A percentile compares a stretch with the other conserved stretches of the same genome.
Evolutionary conservation across 2,113 vertebrate genomes (phyloP).

Genomic region (Hepsetus odoe): DNA sequence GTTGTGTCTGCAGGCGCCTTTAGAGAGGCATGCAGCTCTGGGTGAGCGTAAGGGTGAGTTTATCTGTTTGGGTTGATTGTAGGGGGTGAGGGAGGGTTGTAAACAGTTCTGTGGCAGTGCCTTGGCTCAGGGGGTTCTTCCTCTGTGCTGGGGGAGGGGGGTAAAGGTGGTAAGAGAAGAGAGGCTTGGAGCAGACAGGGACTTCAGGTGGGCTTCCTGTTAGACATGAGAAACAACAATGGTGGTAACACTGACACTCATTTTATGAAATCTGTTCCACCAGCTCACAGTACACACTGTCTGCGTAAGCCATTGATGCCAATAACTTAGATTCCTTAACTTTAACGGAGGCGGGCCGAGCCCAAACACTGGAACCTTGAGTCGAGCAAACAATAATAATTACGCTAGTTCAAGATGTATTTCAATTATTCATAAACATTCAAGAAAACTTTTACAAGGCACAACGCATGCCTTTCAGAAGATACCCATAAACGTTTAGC

Average conservation of each 20-base stretch:
- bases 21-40: slow-evolving; percentile 53
- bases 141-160: slow-evolving; percentile 27
- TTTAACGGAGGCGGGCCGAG: neutral
- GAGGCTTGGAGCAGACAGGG: slow-evolving; percentile 22
- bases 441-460: slow-evolving; percentile 17
- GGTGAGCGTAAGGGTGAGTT: slow-evolving; percentile 6
- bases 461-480: slow-evolving; percentile 9
- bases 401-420: neutral
- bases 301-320: neutral
- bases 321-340: slow-evolving; percentile 4
- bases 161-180: slow-evolving; percentile 11
- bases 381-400: neutral
- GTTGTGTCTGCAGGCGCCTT: slow-evolving; percentile 48
- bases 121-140: slow-evolving; percentile 23
- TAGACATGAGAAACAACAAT: slow-evolving; percentile 2
- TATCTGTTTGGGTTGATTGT: slow-evolving; percentile 9
- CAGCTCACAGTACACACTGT: slow-evolving; percentile 13
- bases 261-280: neutral
- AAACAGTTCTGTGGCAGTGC: slow-evolving; percentile 63
- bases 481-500: neutral
- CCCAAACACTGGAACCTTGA: neutral
- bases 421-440: slow-evolving; percentile 17
- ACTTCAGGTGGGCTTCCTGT: slow-evolving; percentile 22
- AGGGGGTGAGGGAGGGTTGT: slow-evolving; percentile 59
- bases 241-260: slow-evolving; percentile 18